phyloP scores from a whole-genome alignment of 2,113 vertebrate species.

The Alosa alosa region DNA sequence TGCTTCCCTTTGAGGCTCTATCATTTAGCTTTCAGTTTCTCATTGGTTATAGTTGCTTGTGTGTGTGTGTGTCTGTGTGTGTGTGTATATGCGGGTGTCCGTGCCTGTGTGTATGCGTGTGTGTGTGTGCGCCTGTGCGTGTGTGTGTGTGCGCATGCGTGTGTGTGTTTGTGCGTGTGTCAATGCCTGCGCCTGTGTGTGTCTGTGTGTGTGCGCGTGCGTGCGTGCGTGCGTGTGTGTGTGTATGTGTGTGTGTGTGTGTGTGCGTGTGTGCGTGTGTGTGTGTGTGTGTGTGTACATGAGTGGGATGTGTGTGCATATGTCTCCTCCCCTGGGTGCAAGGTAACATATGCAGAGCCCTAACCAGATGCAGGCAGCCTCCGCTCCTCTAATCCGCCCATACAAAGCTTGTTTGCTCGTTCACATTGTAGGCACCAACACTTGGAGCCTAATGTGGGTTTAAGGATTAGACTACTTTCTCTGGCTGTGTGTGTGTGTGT shows the following conservation, averaged over 20 bases:
- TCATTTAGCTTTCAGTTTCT: too few relatives aligned
- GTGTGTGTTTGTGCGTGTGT: too few relatives aligned
- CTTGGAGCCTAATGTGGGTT: conserved; percentile 42
- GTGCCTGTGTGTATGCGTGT: neutral
- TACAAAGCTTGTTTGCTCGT: conserved; percentile 45
- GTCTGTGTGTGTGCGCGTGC: too few relatives aligned
- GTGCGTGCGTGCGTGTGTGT: too few relatives aligned
- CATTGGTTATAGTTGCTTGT: neutral
- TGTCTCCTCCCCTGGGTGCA: conserved; percentile 53
- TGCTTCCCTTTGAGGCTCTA: too few relatives aligned
- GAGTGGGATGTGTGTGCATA: neutral
- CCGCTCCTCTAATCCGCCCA: conserved; percentile 44
- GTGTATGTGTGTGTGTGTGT: too few relatives aligned
- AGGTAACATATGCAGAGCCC: conserved; percentile 68
- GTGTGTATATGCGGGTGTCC: too few relatives aligned
- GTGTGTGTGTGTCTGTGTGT: too few relatives aligned
- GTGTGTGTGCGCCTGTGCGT: neutral
- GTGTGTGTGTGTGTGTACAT: neutral
- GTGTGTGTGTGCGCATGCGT: neutral
- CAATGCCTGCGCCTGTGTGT: too few relatives aligned
- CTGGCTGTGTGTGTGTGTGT: conserved; percentile 52
- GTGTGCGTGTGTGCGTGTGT: too few relatives aligned
- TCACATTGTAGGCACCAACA: conserved; percentile 36
- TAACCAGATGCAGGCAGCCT: conserved; percentile 22
- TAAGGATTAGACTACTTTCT: conserved; percentile 40